A percentile compares a stretch with the other conserved stretches of the same genome.
Evolutionary conservation across 1,140 invertebrate genomes (phyloP).

Genomic region (Aporrectodea caliginosa): DNA sequence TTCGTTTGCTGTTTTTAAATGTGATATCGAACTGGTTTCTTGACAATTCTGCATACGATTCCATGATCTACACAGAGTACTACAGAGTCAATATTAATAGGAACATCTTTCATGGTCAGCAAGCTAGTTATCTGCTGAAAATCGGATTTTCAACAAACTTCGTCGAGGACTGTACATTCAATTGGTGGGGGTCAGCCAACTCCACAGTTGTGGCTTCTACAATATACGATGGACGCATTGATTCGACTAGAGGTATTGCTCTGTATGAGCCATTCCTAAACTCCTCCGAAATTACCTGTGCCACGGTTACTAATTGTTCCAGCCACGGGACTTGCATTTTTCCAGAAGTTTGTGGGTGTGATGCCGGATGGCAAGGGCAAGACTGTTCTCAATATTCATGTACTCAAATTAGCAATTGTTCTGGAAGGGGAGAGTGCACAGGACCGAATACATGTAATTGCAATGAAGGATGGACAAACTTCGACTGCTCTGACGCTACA

Average conservation of each 20-base stretch:
- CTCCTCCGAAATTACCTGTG: conserved; percentile 10
- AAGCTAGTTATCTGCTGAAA: background rate
- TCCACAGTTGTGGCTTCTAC: background rate
- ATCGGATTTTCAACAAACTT: background rate
- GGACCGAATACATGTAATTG: conserved; percentile 28
- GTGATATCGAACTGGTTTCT: background rate
- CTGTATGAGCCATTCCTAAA: conserved; percentile 13
- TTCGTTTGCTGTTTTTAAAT: background rate
- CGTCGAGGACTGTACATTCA: conserved; percentile 11
- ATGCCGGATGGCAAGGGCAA: conserved; percentile 23
- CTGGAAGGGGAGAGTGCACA: conserved; percentile 18
- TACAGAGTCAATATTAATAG: background rate
- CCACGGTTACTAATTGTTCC: conserved; percentile 8
- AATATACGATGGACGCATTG: background rate
- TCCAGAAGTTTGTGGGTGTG: conserved; percentile 21
- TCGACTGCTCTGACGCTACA: conserved; percentile 14
- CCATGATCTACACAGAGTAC: background rate
- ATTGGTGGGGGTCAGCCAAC: conserved; percentile 22
- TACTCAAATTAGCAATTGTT: conserved; percentile 15
- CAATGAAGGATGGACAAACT: conserved; percentile 11
- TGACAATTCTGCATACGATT: background rate
- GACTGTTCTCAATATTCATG: conserved; percentile 22
- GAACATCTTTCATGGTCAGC: background rate
- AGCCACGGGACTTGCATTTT: conserved; percentile 20
- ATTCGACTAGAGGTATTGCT: background rate